Evolutionary conservation across 2,797 vertebrate species (phyloP), one percentile per base, ranked within the genome.

Genomic region (Epinephelus awoara): DNA sequence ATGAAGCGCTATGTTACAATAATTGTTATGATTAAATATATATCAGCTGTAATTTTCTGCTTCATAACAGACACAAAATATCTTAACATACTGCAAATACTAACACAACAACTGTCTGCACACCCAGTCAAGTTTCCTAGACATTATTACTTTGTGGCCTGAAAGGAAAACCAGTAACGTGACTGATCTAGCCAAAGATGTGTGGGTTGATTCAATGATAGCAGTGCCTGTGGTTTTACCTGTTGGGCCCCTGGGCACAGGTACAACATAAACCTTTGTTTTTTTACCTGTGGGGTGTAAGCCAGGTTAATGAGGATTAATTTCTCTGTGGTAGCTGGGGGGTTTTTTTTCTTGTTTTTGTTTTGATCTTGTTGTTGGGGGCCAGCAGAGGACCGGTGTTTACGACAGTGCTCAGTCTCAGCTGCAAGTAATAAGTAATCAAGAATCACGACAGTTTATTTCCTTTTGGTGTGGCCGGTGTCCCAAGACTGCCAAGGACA

Each of bases 341-440:
- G 7, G 6, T 61, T 4, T 50, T 25, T 59, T 56, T 49, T 69
- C 44, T 64, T 63, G 23, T 75, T 42, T 1, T 0, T 47, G 8
- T 64, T 70, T 15, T 50, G 54, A 55, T 46, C 49, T 40, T 62
- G 25, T 75, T 59, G 49, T 38, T 58, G 63, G 46, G 49, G 19
- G 38, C 64, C 59, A 51, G 40, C 13, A 61, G 29, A 75, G 61
- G 50, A 70, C 58, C 52, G 25, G 50, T 13, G 54, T 40, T 49
- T 25, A 52, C 70, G 68, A 54, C 4, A 1, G 63, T 40, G 19
- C 54, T 73, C 75, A 46, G 65, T 72, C 57, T 14, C 74, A 82
- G 67, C 85, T 85, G 75, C 67, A 77, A 72, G 70, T 75, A 78
- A 79, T 67, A 83, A 67, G 61, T 82, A 82, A 79, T 80, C 74